Evolutionary conservation across 2,888 invertebrate genomes (phyloP).

Genomic region (Nowickia ferox): DNA sequence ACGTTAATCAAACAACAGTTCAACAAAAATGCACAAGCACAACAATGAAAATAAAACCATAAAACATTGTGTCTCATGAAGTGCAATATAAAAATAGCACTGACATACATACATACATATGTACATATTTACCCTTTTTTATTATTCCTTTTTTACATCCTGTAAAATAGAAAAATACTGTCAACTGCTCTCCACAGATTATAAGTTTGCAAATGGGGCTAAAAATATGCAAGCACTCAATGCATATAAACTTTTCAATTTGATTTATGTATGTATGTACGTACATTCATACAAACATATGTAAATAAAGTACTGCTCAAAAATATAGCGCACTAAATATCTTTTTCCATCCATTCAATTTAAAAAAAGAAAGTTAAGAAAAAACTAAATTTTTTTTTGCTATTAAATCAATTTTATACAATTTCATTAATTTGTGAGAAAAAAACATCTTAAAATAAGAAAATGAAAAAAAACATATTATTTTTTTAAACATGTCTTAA

Average conservation of each 20-base stretch:
- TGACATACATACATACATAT: background rate
- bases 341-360: no score
- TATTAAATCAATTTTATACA: no score
- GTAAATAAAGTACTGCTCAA: no score
- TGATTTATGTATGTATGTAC: background rate
- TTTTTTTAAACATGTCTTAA: no score
- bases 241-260: slow-evolving; percentile 19
- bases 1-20: slow-evolving; percentile 18
- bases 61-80: slow-evolving; percentile 26
- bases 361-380: no score
- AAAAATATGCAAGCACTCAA: slow-evolving; percentile 22
- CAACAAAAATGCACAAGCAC: slow-evolving; percentile 4
- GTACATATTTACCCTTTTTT: background rate
- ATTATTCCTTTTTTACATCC: background rate
- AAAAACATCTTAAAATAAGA: no score
- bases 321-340: no score
- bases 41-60: slow-evolving; percentile 21
- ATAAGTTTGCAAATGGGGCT: slow-evolving; percentile 2
- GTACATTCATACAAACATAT: no score
- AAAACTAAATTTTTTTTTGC: no score
- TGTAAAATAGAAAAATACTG: slow-evolving; percentile 18
- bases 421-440: no score
- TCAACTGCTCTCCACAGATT: slow-evolving; percentile 29
- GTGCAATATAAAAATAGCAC: slow-evolving; percentile 38
- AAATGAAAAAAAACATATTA: no score